A percentile compares a stretch with the other conserved stretches of the same genome.
Conservation (phyloP, 1,140 invertebrate genomes). For the Physella acuta region DNA sequence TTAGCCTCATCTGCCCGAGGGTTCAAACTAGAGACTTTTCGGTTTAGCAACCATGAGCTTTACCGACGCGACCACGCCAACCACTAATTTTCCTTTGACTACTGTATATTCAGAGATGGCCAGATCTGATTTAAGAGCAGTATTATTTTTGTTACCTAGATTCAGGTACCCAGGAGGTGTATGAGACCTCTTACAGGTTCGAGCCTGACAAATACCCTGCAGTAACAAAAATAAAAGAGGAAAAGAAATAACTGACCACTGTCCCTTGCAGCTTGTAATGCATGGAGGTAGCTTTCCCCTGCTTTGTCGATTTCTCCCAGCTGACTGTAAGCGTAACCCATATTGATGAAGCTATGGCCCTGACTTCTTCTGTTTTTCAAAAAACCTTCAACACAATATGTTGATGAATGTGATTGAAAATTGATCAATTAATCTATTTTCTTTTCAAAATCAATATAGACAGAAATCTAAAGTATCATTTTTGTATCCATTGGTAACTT, state of each 20-base stretch:
- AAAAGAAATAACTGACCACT: conserved; percentile 20
- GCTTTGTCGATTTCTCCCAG: conserved; percentile 28
- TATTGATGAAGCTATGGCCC: conserved; percentile 35
- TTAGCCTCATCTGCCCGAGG: no score
- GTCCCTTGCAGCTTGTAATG: conserved; percentile 34
- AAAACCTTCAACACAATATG: not conserved
- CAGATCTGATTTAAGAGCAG: no score
- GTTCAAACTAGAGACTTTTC: no score
- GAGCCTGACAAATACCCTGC: no score
- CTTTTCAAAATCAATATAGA: not conserved
- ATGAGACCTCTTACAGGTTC: no score
- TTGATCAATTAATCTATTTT: not conserved
- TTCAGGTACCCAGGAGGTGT: no score
- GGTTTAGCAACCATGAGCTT: no score
- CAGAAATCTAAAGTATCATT: not conserved
- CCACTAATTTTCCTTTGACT: no score
- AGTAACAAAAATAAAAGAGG: not conserved
- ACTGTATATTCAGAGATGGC: no score
- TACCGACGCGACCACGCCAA: no score
- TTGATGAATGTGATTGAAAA: not conserved
- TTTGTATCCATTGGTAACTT: not conserved
- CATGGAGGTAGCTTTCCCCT: conserved; percentile 32
- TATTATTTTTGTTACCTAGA: no score
- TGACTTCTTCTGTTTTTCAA: conserved; percentile 25
- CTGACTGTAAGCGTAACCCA: conserved; percentile 36